Percentiles rank a stretch among this genome's conserved stretches.
Conservation (phyloP, 2,113 vertebrate genomes). For the Cyanoderma ruficeps region DNA sequence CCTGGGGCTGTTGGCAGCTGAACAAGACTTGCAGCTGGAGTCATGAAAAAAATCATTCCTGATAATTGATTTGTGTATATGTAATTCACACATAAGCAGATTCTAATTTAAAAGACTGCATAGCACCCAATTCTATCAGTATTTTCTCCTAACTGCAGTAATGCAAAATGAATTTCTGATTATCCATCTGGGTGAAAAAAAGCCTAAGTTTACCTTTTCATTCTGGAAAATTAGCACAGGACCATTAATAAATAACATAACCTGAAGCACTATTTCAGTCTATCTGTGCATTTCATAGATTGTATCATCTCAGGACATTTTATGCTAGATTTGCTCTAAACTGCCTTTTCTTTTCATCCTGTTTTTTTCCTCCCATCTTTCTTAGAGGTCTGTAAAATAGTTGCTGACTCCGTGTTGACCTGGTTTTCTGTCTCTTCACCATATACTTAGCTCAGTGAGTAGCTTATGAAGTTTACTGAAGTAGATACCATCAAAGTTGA, state of each 20-base stretch:
- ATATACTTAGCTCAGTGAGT: slow-evolving; percentile 41
- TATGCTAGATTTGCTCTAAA: neutral
- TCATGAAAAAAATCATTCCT: neutral
- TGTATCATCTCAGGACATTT: neutral
- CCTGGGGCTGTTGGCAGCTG: neutral
- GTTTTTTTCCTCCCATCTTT: neutral
- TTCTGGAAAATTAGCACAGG: neutral
- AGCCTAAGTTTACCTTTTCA: neutral
- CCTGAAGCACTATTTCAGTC: neutral
- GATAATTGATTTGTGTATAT: neutral
- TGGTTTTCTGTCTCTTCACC: slow-evolving; percentile 21
- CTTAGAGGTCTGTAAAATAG: slow-evolving; percentile 7
- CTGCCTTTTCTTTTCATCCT: neutral
- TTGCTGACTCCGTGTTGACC: slow-evolving; percentile 10
- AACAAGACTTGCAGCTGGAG: neutral
- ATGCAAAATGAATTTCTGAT: neutral
- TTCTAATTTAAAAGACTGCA: neutral
- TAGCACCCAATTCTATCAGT: neutral
- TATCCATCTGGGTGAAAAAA: neutral
- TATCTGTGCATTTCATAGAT: neutral
- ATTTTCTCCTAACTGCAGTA: neutral
- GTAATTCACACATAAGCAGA: neutral
- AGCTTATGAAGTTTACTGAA: slow-evolving; percentile 34
- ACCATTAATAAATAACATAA: neutral
- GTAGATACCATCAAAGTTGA: slow-evolving; percentile 25